Evolutionary conservation across 2,888 invertebrate genomes (phyloP).

Genomic region (Patella pellucida): DNA sequence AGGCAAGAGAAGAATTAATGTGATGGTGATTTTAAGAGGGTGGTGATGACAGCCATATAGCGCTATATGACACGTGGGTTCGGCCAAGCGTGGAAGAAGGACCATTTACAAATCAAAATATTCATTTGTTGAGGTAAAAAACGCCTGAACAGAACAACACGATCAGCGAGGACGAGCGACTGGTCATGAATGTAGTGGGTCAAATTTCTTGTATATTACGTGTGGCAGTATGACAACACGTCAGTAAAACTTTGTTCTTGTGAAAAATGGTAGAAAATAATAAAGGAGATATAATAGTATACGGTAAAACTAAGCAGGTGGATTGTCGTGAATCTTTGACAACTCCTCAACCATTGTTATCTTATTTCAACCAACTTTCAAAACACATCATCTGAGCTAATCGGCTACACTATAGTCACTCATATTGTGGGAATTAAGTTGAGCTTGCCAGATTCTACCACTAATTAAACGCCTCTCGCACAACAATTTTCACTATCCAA

Average conservation of each 20-base stretch:
- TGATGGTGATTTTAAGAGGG: conserved; percentile 9
- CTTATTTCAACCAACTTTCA: too few species aligned
- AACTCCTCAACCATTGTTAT: not conserved
- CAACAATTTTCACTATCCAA: too few species aligned
- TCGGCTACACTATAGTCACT: too few species aligned
- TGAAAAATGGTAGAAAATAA: not conserved
- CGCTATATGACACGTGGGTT: not conserved
- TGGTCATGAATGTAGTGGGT: conserved; percentile 9
- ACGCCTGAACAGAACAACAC: not conserved
- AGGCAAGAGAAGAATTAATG: conserved; percentile 5
- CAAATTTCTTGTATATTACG: conserved; percentile 8
- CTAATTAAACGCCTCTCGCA: too few species aligned
- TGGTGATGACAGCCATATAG: not conserved
- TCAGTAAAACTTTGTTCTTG: not conserved
- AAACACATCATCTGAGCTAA: too few species aligned
- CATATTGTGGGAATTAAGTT: too few species aligned
- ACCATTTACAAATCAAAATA: conserved; percentile 12
- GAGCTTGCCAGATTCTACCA: too few species aligned
- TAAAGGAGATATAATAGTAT: conserved; percentile 4
- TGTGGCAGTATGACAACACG: conserved; percentile 5
- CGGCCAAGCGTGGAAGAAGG: conserved; percentile 1
- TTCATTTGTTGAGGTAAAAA: conserved; percentile 2
- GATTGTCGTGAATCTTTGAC: conserved; percentile 1
- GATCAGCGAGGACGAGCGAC: conserved; percentile 1
- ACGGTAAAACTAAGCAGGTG: conserved; percentile 7